phyloP scores from a whole-genome alignment of 92 coral and sea anemone species.

The Nematostella vectensis region DNA sequence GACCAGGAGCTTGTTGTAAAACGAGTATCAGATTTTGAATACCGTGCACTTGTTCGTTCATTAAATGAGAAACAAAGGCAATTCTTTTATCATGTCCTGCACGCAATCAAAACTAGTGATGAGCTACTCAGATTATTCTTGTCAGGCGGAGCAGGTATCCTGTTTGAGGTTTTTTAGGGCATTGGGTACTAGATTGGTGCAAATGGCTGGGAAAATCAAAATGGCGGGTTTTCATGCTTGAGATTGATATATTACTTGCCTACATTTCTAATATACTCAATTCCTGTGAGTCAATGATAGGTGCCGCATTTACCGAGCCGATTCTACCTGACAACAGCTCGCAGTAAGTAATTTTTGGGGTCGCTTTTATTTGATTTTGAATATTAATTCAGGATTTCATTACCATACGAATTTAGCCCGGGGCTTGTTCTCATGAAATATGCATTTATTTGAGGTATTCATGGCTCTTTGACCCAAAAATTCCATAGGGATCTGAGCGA shows the following conservation, averaged over 20 bases:
- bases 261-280: no score
- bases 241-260: neutral
- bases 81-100: no score
- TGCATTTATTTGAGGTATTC: slow-evolving; percentile 1
- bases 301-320: slow-evolving; percentile 2
- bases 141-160: no score
- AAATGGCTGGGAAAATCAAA: neutral
- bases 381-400: neutral
- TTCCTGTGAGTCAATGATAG: neutral
- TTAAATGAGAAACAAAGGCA: no score
- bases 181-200: neutral
- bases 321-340: neutral
- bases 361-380: neutral
- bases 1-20: no score
- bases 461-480: slow-evolving; percentile 1
- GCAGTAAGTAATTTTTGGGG: neutral
- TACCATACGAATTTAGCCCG: slow-evolving; percentile 6
- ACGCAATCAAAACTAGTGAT: no score
- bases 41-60: no score
- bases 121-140: no score
- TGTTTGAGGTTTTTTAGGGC: neutral
- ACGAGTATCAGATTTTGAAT: no score
- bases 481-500: slow-evolving; percentile 18
- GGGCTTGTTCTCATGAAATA: slow-evolving; percentile 1
- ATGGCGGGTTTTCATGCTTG: neutral